A percentile compares a stretch with the other conserved stretches of the same genome.
Evolutionary conservation across 2,888 invertebrate genomes (phyloP).

Genomic region (Acheta domesticus): DNA sequence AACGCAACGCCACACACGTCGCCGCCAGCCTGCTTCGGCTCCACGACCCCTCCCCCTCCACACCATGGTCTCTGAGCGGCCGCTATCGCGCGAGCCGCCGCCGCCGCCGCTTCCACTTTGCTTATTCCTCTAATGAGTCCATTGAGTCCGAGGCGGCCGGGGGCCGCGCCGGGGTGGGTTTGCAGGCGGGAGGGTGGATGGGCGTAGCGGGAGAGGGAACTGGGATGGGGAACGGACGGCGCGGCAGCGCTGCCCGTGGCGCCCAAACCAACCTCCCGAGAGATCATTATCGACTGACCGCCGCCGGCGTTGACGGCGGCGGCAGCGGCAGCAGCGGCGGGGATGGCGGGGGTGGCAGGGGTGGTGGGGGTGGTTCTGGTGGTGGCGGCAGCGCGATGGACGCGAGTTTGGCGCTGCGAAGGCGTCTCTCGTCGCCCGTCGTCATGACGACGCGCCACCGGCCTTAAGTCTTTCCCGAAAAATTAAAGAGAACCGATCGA

Average conservation of each 20-base stretch:
- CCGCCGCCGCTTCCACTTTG: too few species aligned
- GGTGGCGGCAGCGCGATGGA: too few species aligned
- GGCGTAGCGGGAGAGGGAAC: background rate
- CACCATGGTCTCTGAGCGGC: too few species aligned
- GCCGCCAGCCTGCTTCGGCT: too few species aligned
- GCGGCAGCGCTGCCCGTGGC: background rate
- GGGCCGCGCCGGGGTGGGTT: background rate
- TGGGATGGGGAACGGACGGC: background rate
- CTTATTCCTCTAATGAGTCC: too few species aligned
- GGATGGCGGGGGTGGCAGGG: too few species aligned
- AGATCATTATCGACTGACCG: slow-evolving; percentile 9
- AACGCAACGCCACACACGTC: too few species aligned
- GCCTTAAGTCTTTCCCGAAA: background rate
- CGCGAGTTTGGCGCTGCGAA: background rate
- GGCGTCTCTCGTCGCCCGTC: background rate
- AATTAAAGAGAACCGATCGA: slow-evolving; percentile 6
- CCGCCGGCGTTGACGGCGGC: background rate
- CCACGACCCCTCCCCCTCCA: too few species aligned
- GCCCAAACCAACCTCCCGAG: background rate
- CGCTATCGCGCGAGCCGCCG: too few species aligned
- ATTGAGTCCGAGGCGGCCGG: too few species aligned
- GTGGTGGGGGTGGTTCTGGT: too few species aligned
- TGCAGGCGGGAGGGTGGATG: background rate
- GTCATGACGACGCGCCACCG: background rate
- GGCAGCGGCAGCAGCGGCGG: too few species aligned